These are phyloP conservation scores for Macrobrachium nipponense DNA, from an alignment of 1,140 invertebrate genomes.

Conservation along the genomic window DNA sequence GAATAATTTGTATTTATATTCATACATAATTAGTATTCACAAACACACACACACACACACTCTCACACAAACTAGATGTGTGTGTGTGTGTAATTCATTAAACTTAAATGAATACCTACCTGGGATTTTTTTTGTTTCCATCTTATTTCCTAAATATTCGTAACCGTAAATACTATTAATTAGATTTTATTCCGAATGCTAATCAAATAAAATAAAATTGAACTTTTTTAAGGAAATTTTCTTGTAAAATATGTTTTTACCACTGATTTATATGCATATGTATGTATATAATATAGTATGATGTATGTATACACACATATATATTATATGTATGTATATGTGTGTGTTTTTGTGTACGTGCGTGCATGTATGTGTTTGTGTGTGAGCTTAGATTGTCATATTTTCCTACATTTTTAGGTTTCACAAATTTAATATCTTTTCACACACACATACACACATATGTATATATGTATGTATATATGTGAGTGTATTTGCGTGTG, in stretches of 20 bases:
- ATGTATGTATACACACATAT: not conserved
- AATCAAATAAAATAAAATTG: too few species aligned
- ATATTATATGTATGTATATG: not conserved
- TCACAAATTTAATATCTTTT: too few species aligned
- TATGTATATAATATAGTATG: slow-evolving; percentile 16
- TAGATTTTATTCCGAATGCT: too few species aligned
- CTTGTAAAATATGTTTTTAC: too few species aligned
- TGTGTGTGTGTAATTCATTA: too few species aligned
- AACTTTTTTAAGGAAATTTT: too few species aligned
- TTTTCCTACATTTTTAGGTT: too few species aligned
- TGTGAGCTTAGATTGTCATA: too few species aligned
- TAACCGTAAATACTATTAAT: too few species aligned
- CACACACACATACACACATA: not conserved
- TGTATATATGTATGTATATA: not conserved
- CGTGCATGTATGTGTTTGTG: not conserved
- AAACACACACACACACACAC: not conserved
- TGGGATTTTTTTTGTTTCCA: too few species aligned
- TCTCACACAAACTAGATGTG: not conserved
- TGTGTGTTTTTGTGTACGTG: not conserved
- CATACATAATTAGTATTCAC: not conserved
- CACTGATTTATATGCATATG: slow-evolving; percentile 10
- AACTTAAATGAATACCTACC: too few species aligned
- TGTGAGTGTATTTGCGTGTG: not conserved
- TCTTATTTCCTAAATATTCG: too few species aligned
- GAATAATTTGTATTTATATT: not conserved